phyloP scores from a whole-genome alignment of 2,888 invertebrate genomes.

The Melanotus villosus region DNA sequence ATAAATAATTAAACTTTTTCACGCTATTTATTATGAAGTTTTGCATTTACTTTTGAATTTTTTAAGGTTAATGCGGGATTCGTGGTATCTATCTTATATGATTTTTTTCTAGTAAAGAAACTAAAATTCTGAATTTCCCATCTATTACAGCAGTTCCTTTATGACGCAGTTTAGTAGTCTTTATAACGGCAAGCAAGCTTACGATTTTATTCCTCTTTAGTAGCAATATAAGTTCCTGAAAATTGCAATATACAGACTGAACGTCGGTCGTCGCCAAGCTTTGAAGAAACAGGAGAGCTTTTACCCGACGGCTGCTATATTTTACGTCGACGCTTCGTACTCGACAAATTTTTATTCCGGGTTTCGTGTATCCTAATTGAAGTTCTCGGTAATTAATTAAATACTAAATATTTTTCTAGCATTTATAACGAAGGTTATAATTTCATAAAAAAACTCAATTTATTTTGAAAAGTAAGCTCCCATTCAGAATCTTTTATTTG shows the following conservation, averaged over 20 bases:
- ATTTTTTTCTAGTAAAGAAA: too few species aligned
- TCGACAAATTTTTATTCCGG: not conserved
- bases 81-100: too few species aligned
- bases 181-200: slow-evolving; percentile 31
- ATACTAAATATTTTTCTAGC: not conserved
- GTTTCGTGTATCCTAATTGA: not conserved
- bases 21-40: too few species aligned
- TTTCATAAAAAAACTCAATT: not conserved
- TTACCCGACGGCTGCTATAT: slow-evolving; percentile 27
- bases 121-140: too few species aligned
- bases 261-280: slow-evolving; percentile 28
- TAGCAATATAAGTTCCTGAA: slow-evolving; percentile 40
- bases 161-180: slow-evolving; percentile 11
- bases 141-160: too few species aligned
- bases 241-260: slow-evolving; percentile 39
- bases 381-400: slow-evolving; percentile 10
- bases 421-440: not conserved
- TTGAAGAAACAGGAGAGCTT: slow-evolving; percentile 34
- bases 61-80: too few species aligned
- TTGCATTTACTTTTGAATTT: too few species aligned
- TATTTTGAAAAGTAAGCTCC: not conserved
- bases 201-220: slow-evolving; percentile 36
- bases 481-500: not conserved
- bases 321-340: slow-evolving; percentile 2
- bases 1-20: too few species aligned